phyloP scores from a whole-genome alignment of 1,140 invertebrate species.

The Drosophila tsacasi region DNA sequence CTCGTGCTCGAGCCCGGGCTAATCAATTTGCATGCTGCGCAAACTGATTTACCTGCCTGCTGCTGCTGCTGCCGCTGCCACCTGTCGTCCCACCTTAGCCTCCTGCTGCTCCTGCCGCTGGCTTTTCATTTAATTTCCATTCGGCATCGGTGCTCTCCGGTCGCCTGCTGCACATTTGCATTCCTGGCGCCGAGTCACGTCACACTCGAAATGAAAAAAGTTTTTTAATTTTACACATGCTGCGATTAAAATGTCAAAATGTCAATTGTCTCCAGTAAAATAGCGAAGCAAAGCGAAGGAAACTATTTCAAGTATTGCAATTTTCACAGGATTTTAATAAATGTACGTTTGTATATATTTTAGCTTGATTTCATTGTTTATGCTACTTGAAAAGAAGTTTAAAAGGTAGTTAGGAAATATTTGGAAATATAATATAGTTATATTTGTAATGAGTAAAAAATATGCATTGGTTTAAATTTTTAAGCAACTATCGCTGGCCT shows the following conservation, averaged over 20 bases:
- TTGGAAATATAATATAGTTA: no score
- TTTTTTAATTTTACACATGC: conserved; percentile 64
- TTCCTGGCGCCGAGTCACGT: conserved; percentile 42
- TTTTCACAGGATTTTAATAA: background rate
- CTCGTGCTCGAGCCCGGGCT: conserved; percentile 38
- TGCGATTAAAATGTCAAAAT: conserved; percentile 63
- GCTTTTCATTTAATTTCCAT: conserved; percentile 59
- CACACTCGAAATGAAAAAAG: conserved; percentile 55
- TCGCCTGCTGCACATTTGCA: conserved; percentile 48
- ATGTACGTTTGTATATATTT: background rate
- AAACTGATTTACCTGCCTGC: conserved; percentile 33
- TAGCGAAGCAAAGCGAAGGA: conserved; percentile 5
- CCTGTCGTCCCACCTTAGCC: conserved; percentile 6
- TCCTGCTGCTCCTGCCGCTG: conserved; percentile 4
- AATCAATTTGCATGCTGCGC: conserved; percentile 69
- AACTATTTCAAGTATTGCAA: conserved; percentile 20
- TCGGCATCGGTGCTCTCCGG: conserved; percentile 4
- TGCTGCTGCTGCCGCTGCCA: conserved; percentile 18
- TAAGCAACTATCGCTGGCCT: no score
- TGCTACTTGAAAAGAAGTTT: no score
- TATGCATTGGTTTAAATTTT: no score
- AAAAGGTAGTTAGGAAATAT: background rate
- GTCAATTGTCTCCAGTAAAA: conserved; percentile 41
- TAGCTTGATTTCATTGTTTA: background rate
- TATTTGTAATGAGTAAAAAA: no score